These are phyloP conservation scores for Mimumesa dahlbomi DNA, from an alignment of 2,888 invertebrate genomes.

Conservation along the genomic window DNA sequence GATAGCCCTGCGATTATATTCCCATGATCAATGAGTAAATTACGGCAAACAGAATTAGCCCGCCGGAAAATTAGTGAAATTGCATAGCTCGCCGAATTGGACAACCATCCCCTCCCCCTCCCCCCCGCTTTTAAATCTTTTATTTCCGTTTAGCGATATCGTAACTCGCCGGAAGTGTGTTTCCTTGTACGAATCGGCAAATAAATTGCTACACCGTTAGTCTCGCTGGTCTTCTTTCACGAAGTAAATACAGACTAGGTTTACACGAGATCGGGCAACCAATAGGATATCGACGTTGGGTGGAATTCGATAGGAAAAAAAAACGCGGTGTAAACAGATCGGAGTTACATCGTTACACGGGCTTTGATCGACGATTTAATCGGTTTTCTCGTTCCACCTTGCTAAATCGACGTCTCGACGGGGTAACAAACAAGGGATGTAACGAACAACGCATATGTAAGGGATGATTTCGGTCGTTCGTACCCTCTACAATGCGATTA, in stretches of 20 bases:
- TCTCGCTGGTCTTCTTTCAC: not conserved
- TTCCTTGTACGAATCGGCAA: not conserved
- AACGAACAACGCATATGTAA: no score
- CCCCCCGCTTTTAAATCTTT: no score
- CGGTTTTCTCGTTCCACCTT: not conserved
- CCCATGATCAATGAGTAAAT: not conserved
- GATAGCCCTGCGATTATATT: not conserved
- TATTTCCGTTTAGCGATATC: not conserved
- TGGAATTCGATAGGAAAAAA: not conserved
- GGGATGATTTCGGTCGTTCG: no score
- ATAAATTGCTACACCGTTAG: not conserved
- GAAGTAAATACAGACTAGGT: not conserved
- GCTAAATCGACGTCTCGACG: not conserved
- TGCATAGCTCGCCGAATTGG: not conserved
- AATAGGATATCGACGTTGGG: not conserved
- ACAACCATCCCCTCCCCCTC: no score
- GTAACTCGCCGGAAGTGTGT: not conserved
- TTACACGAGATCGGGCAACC: not conserved
- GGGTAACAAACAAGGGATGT: not conserved
- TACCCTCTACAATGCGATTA: no score
- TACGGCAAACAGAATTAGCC: not conserved
- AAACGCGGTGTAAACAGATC: not conserved
- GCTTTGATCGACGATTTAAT: slow-evolving; percentile 3
- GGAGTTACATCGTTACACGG: not conserved
- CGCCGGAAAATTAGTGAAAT: no score